These are phyloP conservation scores for Euplexia lucipara DNA, from an alignment of 2,888 invertebrate genomes.

Conservation along the genomic window DNA sequence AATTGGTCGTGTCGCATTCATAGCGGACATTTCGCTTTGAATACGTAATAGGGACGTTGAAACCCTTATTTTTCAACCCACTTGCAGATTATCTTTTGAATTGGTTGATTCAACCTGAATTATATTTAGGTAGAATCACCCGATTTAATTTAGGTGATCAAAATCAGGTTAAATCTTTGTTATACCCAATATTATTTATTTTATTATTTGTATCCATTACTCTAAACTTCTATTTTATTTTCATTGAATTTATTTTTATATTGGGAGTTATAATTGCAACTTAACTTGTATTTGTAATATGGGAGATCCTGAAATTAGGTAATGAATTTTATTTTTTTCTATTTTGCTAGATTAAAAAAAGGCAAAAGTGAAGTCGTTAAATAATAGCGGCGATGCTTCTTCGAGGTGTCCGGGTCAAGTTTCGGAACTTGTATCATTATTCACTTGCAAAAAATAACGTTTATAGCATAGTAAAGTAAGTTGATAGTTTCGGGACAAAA, in stretches of 20 bases:
- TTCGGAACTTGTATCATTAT: constrained; percentile 41
- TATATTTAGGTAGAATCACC: constrained; percentile 1
- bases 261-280: no score
- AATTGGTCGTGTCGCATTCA: constrained; percentile 78
- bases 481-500: constrained; percentile 64
- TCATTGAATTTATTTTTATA: no score
- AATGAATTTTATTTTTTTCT: no score
- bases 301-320: no score
- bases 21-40: constrained; percentile 62
- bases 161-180: neutral
- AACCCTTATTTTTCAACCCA: constrained; percentile 44
- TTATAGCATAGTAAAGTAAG: constrained; percentile 44
- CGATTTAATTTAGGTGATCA: neutral
- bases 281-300: no score
- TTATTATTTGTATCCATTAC: no score
- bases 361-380: neutral
- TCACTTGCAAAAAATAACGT: constrained; percentile 51
- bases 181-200: no score
- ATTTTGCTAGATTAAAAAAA: neutral
- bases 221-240: no score
- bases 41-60: constrained; percentile 28
- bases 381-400: constrained; percentile 13
- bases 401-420: constrained; percentile 33
- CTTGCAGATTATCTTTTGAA: neutral
- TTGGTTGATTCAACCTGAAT: no score